These are phyloP conservation scores for Xenopus laevis DNA, from an alignment of 2,113 vertebrate genomes.

Conservation along the genomic window DNA sequence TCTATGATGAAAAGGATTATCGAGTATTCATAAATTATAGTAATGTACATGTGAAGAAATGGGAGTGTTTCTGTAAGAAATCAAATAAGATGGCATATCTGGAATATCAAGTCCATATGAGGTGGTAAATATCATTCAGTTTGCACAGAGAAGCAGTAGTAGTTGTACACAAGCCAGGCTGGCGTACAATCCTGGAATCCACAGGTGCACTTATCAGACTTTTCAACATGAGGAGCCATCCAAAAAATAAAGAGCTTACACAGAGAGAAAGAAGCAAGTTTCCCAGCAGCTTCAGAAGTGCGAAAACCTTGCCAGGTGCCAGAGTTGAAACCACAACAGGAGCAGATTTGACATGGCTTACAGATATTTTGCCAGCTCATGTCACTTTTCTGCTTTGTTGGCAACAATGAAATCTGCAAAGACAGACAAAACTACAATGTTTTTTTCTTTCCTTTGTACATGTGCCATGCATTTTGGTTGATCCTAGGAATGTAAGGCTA, in stretches of 20 bases:
- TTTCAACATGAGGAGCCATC: not conserved
- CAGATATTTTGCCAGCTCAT: conserved; percentile 22
- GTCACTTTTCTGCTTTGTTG: conserved; percentile 16
- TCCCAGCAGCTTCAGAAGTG: conserved; percentile 23
- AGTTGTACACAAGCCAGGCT: too few relatives aligned
- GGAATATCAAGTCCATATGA: too few relatives aligned
- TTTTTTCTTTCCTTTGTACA: conserved; percentile 10
- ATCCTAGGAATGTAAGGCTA: conserved; percentile 13
- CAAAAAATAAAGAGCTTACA: not conserved
- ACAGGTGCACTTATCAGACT: not conserved
- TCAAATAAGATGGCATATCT: too few relatives aligned
- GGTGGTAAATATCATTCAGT: too few relatives aligned
- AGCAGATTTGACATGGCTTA: conserved; percentile 24
- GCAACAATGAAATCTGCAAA: conserved; percentile 6
- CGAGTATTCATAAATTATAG: too few relatives aligned
- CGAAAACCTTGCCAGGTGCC: conserved; percentile 23
- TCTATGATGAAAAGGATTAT: too few relatives aligned
- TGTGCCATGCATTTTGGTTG: conserved; percentile 22
- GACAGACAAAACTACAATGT: not conserved
- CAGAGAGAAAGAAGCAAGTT: conserved; percentile 4
- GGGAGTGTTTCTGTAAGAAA: too few relatives aligned
- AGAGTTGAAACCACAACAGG: conserved; percentile 33
- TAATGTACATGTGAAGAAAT: too few relatives aligned
- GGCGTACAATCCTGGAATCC: too few relatives aligned
- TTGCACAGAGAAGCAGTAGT: too few relatives aligned